Evolutionary conservation across 2,888 invertebrate species (phyloP).

Genomic region (Phortica magna): DNA sequence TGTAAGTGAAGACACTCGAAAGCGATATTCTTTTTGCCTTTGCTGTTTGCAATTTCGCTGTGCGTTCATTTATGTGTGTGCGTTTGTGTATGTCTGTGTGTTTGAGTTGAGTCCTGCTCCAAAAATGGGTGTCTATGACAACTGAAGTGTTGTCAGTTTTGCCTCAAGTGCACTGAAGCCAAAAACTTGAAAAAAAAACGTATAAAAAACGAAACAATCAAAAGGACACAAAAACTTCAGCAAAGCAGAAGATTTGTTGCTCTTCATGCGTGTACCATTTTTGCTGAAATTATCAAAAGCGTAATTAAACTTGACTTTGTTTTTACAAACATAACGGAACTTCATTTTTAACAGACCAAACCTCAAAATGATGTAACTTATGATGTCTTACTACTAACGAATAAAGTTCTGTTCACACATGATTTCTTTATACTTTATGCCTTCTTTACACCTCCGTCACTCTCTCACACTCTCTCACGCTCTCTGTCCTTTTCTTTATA

Average conservation of each 20-base stretch:
- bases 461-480: neutral
- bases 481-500: neutral
- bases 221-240: neutral
- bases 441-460: neutral
- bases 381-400: too few relatives aligned
- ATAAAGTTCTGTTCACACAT: too few relatives aligned
- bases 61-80: neutral
- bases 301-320: too few relatives aligned
- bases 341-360: too few relatives aligned
- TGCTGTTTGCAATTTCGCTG: neutral
- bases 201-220: neutral
- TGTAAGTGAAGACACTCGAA: conserved; percentile 2
- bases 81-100: neutral
- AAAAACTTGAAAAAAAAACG: neutral
- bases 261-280: neutral
- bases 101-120: neutral
- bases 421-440: too few relatives aligned
- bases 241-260: neutral
- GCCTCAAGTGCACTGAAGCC: conserved; percentile 6
- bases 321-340: too few relatives aligned
- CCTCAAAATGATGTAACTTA: too few relatives aligned
- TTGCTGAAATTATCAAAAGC: neutral
- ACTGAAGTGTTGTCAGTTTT: conserved; percentile 48
- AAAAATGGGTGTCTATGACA: conserved; percentile 60
- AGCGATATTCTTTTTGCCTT: neutral